Conservation (phyloP, 1,140 invertebrate species). For the Psilanteris sp. region DNA sequence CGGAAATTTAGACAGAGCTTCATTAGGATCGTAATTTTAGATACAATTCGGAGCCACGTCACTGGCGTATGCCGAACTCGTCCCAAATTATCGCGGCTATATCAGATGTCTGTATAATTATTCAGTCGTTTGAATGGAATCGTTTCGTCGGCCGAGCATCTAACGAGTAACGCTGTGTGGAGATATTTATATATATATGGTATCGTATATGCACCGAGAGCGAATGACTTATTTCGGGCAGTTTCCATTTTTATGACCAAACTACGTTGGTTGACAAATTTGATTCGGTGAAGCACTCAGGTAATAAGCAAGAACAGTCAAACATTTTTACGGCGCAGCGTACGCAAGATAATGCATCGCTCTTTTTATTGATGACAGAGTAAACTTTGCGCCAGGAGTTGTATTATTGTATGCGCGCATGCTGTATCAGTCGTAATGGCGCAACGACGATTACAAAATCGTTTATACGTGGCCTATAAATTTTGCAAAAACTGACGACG, state of each 20-base stretch:
- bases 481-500: constrained; percentile 16
- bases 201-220: too few relatives aligned
- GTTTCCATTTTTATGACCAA: constrained; percentile 39
- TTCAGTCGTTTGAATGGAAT: constrained; percentile 24
- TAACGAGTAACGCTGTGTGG: constrained; percentile 3
- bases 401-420: constrained; percentile 1
- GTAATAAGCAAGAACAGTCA: constrained; percentile 30
- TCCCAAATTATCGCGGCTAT: constrained; percentile 15
- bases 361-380: constrained; percentile 29
- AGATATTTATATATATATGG: constrained; percentile 48
- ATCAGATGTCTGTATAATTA: constrained; percentile 1
- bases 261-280: constrained; percentile 10
- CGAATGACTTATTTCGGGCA: constrained; percentile 30
- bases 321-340: constrained; percentile 48
- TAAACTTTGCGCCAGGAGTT: constrained; percentile 26
- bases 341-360: constrained; percentile 49
- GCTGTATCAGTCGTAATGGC: constrained; percentile 12
- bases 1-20: constrained; percentile 24
- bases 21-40: constrained; percentile 41
- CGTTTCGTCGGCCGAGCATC: too few relatives aligned
- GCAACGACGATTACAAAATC: constrained; percentile 7
- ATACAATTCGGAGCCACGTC: neutral
- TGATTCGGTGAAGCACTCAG: constrained; percentile 36
- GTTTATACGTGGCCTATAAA: too few relatives aligned
- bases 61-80: constrained; percentile 6